Base-by-base conservation (phyloP, 2,797 vertebrate genomes). In the Eupleurogrammus muticus region DNA sequence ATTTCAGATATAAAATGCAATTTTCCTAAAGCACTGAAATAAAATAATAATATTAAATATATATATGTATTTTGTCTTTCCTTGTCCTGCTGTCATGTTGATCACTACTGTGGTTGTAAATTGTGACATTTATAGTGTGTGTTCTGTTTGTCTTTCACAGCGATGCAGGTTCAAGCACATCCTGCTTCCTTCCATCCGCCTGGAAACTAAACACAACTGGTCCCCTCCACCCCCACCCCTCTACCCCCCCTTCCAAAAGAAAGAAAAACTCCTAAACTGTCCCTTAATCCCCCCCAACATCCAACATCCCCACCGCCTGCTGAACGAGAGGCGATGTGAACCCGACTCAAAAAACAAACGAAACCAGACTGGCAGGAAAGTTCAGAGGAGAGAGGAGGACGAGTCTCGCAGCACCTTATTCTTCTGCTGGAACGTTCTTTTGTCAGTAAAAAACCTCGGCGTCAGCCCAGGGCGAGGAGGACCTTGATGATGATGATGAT, bases 141-240 rank as follows among this genome's bases (percentile, higher is more conserved):
- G 90, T 79, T 62, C 77, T 91, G 73, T 90, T 89, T 86, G 60
- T 81, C 77, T 58, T 48, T 65, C 55, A 77, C 89, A 92, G 92
- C 92, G 24, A 92, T 93, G 91, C 91, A 89, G 83, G 90, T 93
- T 60, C 91, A 91, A 56, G 74, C 92, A 2, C 92, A 93, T 58
- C 89, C 91, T 44, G 83, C 84, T 55, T 5, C 90, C 54, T 93
- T 92, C 84, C 92, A 93, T 80, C 91, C 76, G 7, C 72, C 89
- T 71, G 92, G 91, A 86, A 93, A 93, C 81, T 93, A 85, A 90
- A 72, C 32, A 21, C 32, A 16, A n/a, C n/a, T n/a, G n/a, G n/a
- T n/a, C 34, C 51, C 70, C 19, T 17, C 51, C 70, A 10, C 4
- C 8, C 36, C 28, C 40, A 17, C 5, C 50, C 28, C 20, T 28